Evolutionary conservation across 2,113 vertebrate genomes (phyloP).

Genomic region (Heterocephalus glaber): DNA sequence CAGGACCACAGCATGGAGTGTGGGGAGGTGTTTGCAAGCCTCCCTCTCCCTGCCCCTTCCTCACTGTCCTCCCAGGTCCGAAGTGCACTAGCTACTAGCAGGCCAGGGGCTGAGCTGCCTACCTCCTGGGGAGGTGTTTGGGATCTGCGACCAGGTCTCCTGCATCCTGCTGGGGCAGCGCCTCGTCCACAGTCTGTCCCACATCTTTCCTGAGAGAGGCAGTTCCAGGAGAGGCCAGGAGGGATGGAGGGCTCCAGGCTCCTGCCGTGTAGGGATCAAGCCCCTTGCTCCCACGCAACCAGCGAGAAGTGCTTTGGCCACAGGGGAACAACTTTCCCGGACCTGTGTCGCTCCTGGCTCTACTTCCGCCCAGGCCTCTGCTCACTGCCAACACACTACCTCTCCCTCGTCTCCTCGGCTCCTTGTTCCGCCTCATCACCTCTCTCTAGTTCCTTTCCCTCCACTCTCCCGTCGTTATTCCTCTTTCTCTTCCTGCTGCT

Average conservation of each 20-base stretch:
- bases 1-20: not conserved
- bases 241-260: accelerated
- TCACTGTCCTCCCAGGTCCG: not conserved
- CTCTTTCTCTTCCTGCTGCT: not conserved
- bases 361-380: not conserved
- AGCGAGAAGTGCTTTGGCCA: not conserved
- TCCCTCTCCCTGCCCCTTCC: not conserved
- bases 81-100: not conserved
- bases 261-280: too few species aligned
- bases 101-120: not conserved
- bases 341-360: not conserved
- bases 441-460: not conserved
- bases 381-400: not conserved
- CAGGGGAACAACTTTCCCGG: not conserved
- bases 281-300: not conserved
- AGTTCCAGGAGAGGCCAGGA: not conserved
- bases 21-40: not conserved
- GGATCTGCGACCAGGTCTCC: not conserved
- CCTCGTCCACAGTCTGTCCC: not conserved
- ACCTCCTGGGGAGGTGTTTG: not conserved
- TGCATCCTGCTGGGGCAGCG: not conserved
- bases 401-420: not conserved
- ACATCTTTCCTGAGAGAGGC: not conserved
- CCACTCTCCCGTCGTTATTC: not conserved
- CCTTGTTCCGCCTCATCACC: not conserved